A percentile compares a stretch with the other conserved stretches of the same genome.
Conservation (phyloP, 1,140 invertebrate species). For the Glossosoma conforme region DNA sequence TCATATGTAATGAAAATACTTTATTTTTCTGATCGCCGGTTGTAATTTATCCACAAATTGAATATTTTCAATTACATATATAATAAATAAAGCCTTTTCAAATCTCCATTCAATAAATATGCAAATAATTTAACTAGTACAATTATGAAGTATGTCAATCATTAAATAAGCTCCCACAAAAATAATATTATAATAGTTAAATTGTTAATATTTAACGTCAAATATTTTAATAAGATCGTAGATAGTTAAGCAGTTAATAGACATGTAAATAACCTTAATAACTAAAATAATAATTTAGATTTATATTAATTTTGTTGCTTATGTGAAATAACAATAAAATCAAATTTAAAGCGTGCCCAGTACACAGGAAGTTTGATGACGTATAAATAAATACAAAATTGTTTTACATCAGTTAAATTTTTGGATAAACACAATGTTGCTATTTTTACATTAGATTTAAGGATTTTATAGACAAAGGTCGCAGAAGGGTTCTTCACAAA, state of each 20-base stretch:
- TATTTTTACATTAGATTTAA: no score
- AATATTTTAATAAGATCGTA: neutral
- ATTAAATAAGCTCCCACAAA: no score
- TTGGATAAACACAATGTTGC: neutral
- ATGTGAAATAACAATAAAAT: constrained; percentile 15
- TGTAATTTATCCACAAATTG: neutral
- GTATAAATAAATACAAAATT: neutral
- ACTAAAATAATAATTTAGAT: constrained; percentile 18
- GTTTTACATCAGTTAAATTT: neutral
- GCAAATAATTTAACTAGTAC: neutral
- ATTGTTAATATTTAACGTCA: no score
- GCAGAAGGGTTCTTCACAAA: neutral
- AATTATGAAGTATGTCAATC: no score
- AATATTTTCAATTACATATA: neutral
- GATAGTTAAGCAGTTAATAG: neutral
- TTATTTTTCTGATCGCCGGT: neutral
- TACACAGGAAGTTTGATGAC: constrained; percentile 4
- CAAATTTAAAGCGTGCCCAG: constrained; percentile 19
- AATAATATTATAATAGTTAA: no score
- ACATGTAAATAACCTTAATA: neutral
- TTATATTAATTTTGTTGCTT: constrained; percentile 25
- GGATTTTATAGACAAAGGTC: no score
- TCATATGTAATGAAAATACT: neutral
- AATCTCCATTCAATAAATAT: neutral
- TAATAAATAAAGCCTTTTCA: neutral